Conservation (phyloP, 2,113 vertebrate genomes). For the Craseonycteris thonglongyai region DNA sequence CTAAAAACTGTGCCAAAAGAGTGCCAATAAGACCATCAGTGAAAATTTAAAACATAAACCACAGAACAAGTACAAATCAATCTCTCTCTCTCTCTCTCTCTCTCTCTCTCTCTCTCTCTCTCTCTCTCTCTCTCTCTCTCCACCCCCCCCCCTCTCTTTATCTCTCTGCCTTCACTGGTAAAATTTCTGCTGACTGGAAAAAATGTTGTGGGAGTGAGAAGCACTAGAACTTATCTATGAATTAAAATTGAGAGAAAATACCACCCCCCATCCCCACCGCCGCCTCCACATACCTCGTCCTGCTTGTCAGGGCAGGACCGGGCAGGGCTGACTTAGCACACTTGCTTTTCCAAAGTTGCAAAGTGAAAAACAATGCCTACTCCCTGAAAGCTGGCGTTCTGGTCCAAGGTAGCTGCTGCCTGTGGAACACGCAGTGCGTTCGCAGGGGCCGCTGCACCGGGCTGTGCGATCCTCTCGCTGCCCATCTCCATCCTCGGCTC, state of each 20-base stretch:
- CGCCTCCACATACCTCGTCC: neutral
- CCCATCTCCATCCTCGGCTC: accelerated
- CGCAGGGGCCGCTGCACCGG: accelerated
- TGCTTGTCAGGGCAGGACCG: neutral
- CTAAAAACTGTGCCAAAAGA: neutral
- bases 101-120: neutral
- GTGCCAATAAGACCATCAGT: neutral
- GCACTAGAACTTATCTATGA: neutral
- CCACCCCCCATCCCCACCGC: neutral
- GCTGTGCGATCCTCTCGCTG: neutral
- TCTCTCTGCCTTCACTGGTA: neutral
- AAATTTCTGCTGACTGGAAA: neutral
- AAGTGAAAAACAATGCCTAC: neutral
- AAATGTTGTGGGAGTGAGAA: neutral
- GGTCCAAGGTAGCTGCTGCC: neutral
- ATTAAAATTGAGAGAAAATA: neutral
- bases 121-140: too few relatives aligned
- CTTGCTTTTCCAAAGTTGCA: neutral
- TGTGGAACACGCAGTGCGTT: too few relatives aligned
- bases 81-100: too few relatives aligned
- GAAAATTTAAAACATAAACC: neutral
- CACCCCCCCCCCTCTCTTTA: too few relatives aligned
- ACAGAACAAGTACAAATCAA: neutral
- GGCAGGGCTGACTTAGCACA: neutral
- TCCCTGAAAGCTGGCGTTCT: neutral